Base-by-base conservation (phyloP, 1,140 invertebrate genomes). In the Aphelenchoides besseyi region DNA sequence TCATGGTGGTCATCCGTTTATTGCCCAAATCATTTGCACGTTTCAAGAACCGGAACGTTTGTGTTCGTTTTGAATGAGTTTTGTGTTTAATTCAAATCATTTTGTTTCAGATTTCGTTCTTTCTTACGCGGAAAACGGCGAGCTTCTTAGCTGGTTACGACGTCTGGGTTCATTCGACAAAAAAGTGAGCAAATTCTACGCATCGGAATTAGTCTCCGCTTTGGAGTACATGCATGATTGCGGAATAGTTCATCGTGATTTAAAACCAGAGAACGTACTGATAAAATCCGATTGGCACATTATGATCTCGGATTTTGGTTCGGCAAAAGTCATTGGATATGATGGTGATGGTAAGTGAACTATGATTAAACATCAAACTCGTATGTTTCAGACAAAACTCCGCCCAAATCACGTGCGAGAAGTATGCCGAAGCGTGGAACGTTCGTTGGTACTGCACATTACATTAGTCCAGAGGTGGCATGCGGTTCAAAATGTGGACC, bases 381-480 rank as follows among this genome's bases (percentile, higher is more conserved):
- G 41, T 52, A 12, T 35, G 8, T 41, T 33, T 69, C 26, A 26
- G 59, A 69, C 23, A 23, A n/a, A 30, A 18, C 54, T 8, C 16
- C 37, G 16, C n/a, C n/a, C 1, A 16, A 28, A 36, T 36, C 57
- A 62, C 63, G 41, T n/a, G 33, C 1, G 5, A 67, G 35, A 36
- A 59, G 59, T 9, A 33, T 37, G 2, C 33, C 30, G 23, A 68
- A 36, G 30, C 82, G 83, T 75, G 92, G 91, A 81, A 97, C 94
- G 82, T 97, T 98, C 86, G 94, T 97, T 2, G 95, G 96, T n/a
- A 98, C 96, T 16, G 95, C 96, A 0, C 95, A 98, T 85, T 99
- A 98, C 86, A 94, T 98, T 0, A 95, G 94, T 54, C 90, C 90
- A 26, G 83, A 79, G 71, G 86, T 85, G 12, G 28, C 70, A 3